A percentile compares a stretch with the other conserved stretches of the same genome.
Evolutionary conservation across 2,797 vertebrate genomes (phyloP).

Genomic region (Epinephelus coioides): DNA sequence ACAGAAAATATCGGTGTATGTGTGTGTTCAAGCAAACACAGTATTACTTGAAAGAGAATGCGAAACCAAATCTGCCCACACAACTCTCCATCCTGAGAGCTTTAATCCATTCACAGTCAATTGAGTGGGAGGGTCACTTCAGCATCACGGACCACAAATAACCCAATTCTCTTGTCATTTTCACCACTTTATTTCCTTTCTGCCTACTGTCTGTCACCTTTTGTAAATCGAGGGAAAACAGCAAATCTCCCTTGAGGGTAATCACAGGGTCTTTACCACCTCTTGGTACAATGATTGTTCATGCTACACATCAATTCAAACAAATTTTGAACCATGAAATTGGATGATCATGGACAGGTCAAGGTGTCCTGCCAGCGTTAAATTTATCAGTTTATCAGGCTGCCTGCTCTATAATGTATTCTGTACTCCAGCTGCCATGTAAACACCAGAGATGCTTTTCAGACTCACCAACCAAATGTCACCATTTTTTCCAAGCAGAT

Average conservation of each 20-base stretch:
- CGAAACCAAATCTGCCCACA: neutral
- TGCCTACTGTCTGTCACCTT: neutral
- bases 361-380: neutral
- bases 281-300: conserved; percentile 2
- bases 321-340: conserved; percentile 9
- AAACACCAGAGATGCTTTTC: neutral
- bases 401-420: conserved; percentile 9
- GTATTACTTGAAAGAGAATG: neutral
- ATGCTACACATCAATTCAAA: neutral
- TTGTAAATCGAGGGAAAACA: neutral
- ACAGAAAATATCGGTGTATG: neutral
- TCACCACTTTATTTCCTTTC: neutral
- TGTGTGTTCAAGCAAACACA: neutral
- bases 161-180: neutral
- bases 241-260: neutral
- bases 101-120: neutral
- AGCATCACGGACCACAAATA: neutral
- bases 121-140: neutral
- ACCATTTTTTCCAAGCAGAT: neutral
- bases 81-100: neutral
- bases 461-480: neutral
- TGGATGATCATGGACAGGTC: neutral
- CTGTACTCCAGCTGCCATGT: neutral
- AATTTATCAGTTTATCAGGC: conserved; percentile 19
- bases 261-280: neutral